These are phyloP conservation scores for Lucilia cuprina DNA, from an alignment of 1,140 invertebrate genomes.

Conservation along the genomic window DNA sequence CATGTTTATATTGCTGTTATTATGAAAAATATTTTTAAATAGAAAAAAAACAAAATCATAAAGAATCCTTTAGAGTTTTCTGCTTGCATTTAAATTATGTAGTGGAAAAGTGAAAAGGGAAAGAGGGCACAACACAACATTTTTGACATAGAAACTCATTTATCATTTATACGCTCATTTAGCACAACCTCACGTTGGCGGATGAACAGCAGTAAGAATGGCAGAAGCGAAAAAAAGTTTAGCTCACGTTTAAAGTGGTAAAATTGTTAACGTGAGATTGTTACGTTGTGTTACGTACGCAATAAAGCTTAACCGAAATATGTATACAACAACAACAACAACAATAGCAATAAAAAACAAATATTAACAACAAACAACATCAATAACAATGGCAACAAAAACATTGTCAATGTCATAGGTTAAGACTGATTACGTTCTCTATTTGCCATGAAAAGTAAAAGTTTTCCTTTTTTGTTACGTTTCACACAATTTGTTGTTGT, in stretches of 20 bases:
- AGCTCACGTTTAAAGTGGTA: conserved; percentile 19
- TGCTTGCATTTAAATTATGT: neutral
- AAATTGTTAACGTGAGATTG: conserved; percentile 25
- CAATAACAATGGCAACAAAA: neutral
- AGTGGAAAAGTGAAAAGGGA: neutral
- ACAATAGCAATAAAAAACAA: neutral
- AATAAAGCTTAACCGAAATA: conserved; percentile 31
- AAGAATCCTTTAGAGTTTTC: neutral
- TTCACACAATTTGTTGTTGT: neutral
- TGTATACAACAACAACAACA: conserved; percentile 7
- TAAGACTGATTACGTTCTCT: neutral
- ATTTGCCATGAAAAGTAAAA: conserved; percentile 8
- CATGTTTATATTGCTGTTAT: too few relatives aligned
- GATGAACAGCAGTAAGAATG: neutral
- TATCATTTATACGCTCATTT: conserved; percentile 34
- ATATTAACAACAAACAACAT: neutral
- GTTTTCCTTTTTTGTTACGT: neutral
- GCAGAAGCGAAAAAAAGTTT: neutral
- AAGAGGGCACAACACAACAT: neutral
- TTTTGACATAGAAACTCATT: conserved; percentile 21
- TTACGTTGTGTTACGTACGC: conserved; percentile 18
- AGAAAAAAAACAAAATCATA: neutral
- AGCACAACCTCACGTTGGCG: conserved; percentile 16
- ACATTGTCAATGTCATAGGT: conserved; percentile 23
- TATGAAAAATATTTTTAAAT: neutral